Conservation (phyloP, 2,797 vertebrate genomes). For the Lagorchestes hirsutus region DNA sequence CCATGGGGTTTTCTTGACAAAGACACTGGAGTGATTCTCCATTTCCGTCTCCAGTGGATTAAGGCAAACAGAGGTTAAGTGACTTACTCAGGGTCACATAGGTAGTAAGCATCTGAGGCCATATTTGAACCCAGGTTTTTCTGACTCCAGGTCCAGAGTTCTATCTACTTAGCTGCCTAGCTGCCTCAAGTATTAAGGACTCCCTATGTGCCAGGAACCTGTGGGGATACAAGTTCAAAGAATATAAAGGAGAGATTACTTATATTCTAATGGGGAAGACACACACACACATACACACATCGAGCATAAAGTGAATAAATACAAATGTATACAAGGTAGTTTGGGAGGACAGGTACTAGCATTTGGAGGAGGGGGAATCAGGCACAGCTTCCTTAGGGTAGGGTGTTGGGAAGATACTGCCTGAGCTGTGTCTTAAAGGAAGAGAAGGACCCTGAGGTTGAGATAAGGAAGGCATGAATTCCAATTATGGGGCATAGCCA, state of each 20-base stretch:
- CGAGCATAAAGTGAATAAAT: neutral
- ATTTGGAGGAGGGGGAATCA: neutral
- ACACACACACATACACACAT: too few species aligned
- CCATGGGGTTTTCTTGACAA: neutral
- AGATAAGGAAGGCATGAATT: neutral
- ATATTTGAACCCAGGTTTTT: neutral
- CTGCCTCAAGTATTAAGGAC: neutral
- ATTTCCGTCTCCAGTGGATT: neutral
- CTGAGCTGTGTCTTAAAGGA: neutral
- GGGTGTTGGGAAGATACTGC: neutral
- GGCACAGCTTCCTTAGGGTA: neutral
- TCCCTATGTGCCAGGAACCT: neutral
- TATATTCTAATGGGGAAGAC: neutral
- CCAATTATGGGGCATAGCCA: neutral
- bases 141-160: neutral
- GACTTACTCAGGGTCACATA: neutral
- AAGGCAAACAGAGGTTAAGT: neutral
- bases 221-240: neutral
- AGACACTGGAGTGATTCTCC: neutral
- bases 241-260: neutral
- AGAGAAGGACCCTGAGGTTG: neutral
- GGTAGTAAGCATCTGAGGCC: neutral
- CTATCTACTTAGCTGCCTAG: neutral
- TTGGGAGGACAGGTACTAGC: neutral
- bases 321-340: neutral